phyloP scores from a whole-genome alignment of 2,888 invertebrate species.

The Muscina levida region DNA sequence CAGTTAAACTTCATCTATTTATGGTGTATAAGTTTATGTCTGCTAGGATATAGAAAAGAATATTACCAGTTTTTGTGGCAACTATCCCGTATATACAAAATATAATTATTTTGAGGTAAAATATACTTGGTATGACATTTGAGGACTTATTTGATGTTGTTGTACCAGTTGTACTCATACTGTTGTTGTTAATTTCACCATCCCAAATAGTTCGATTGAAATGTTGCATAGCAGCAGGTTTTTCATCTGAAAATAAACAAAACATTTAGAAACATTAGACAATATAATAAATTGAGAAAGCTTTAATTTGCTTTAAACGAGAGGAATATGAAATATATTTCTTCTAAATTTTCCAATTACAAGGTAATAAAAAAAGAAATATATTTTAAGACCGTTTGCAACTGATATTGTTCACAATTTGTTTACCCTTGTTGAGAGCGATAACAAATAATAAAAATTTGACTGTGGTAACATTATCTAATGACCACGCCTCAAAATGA shows the following conservation, averaged over 20 bases:
- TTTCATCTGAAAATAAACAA: constrained; percentile 74
- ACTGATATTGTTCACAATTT: not conserved
- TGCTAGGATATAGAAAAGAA: constrained; percentile 44
- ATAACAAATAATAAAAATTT: not conserved
- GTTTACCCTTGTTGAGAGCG: not conserved
- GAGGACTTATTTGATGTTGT: constrained; percentile 58
- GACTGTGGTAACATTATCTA: not conserved
- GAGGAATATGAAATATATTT: too few relatives aligned
- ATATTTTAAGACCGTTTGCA: too few relatives aligned
- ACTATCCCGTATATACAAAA: constrained; percentile 39
- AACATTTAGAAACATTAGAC: not conserved
- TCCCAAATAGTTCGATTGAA: constrained; percentile 78
- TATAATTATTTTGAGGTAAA: constrained; percentile 63
- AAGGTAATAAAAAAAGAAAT: too few relatives aligned
- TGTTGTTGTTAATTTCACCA: constrained; percentile 72
- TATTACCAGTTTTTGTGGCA: constrained; percentile 36
- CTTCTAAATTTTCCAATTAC: too few relatives aligned
- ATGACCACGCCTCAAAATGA: too few relatives aligned
- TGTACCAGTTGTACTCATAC: constrained; percentile 70
- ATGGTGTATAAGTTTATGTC: constrained; percentile 41
- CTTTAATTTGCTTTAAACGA: too few relatives aligned
- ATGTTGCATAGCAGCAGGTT: constrained; percentile 80
- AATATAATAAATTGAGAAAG: too few relatives aligned
- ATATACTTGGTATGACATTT: constrained; percentile 57
- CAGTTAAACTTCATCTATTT: constrained; percentile 60